Evolutionary conservation across 2,888 invertebrate genomes (phyloP), one percentile per base, ranked within the genome.

Genomic region (Acheta domesticus): DNA sequence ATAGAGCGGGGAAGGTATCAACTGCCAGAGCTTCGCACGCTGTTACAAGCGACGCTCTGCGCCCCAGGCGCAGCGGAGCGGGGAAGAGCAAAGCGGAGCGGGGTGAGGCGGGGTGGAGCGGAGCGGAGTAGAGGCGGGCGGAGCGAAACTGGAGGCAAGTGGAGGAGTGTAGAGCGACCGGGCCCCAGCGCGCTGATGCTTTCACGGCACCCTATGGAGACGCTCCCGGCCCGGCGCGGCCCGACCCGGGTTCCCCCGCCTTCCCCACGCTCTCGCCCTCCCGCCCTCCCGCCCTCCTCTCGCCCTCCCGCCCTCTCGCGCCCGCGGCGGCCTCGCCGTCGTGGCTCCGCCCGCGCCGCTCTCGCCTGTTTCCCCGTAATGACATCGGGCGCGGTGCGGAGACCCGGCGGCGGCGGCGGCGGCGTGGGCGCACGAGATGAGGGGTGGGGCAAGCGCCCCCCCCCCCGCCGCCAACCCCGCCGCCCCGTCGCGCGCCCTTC

Each of bases 1-100:
- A 62, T 62, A 62, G 62, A n/a, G 62, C 62, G 62, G 62, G n/a
- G 62, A 62, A 62, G 62, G n/a, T 62, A 62, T 62, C 62, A 62
- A 62, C 62, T 62, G n/a, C 62, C n/a, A 14, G n/a, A n/a, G n/a
- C 62, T 62, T 62, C 62, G 62, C 62, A 62, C 62, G 62, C 62
- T n/a, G 62, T 62, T 62, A n/a, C 62, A 36, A 36, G 36, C 36
- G 36, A 36, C 36, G 36, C 36, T 36, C 36, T 36, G 36, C 36
- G 36, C 36, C 36, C 36, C 36, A 36, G 36, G 36, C 36, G 36
- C 36, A 36, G 36, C 36, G 36, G 36, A 36, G 62, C 14, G 62
- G 62, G n/a, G 62, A 62, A n/a, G 62, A 62, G 62, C 62, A n/a
- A 62, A 62, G n/a, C 62, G 62, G 14, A 8, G 62, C 16, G 62